Percentiles rank a stretch among this genome's conserved stretches.
Conservation (phyloP, 2,113 vertebrate genomes). For the Phaethon lepturus region DNA sequence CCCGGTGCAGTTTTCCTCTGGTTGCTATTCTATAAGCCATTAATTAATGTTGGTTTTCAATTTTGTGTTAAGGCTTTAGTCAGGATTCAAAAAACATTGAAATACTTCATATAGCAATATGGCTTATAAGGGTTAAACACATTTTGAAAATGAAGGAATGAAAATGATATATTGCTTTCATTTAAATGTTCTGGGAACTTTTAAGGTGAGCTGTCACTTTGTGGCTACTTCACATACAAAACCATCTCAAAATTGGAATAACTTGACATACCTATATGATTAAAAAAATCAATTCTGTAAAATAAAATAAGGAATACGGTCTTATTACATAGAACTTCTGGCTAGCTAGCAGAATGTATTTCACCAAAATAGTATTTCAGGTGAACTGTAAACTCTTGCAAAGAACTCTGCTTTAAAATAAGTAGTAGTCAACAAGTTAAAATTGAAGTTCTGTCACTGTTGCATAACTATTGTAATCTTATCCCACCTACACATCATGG, state of each 20-base stretch:
- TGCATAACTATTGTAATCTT: constrained; percentile 47
- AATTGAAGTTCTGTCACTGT: constrained; percentile 60
- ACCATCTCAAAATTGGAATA: neutral
- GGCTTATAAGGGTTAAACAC: neutral
- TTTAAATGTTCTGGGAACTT: neutral
- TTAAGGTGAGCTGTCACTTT: neutral
- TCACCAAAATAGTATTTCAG: constrained; percentile 4
- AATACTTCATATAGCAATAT: neutral
- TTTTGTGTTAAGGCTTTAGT: neutral
- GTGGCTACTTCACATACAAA: neutral
- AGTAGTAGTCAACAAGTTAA: constrained; percentile 43
- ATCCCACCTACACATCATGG: constrained; percentile 53
- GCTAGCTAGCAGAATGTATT: neutral
- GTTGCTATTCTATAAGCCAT: fast-evolving
- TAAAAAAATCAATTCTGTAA: neutral
- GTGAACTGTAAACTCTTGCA: constrained; percentile 7
- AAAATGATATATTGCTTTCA: neutral
- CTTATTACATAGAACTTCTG: neutral
- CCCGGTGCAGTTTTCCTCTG: neutral
- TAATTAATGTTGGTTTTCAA: neutral
- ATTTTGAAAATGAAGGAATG: neutral
- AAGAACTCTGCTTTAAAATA: constrained; percentile 27
- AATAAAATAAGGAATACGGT: neutral
- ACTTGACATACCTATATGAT: neutral
- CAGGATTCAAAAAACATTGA: neutral